Percentiles rank a stretch among this genome's conserved stretches.
Evolutionary conservation across 2,888 invertebrate genomes (phyloP).

Genomic region (Loripinus fragilis): DNA sequence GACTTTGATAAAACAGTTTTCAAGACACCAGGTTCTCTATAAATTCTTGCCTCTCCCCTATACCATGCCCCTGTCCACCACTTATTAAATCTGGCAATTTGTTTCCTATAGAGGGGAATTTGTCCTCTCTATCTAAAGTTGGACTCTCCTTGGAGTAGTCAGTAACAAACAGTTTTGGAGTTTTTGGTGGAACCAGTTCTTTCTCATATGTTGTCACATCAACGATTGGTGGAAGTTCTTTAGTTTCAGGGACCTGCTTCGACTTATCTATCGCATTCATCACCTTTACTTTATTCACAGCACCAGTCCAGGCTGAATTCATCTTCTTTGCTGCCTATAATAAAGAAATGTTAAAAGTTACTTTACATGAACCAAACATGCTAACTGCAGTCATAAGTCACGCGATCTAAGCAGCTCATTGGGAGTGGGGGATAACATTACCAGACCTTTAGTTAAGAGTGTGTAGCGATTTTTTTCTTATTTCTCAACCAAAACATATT

Average conservation of each 20-base stretch:
- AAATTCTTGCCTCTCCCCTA: constrained; percentile 8
- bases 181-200: neutral
- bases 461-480: too few species aligned
- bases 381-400: too few species aligned
- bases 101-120: neutral
- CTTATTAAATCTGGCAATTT: neutral
- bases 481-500: too few species aligned
- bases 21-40: neutral
- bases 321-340: constrained; percentile 38
- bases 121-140: neutral
- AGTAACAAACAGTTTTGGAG: neutral
- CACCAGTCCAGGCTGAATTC: constrained; percentile 34
- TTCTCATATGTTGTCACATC: neutral
- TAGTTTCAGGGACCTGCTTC: neutral
- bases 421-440: too few species aligned
- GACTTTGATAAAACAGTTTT: too few species aligned
- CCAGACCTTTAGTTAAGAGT: too few species aligned
- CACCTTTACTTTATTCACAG: constrained; percentile 41
- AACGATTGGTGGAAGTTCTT: neutral
- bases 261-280: neutral
- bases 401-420: too few species aligned
- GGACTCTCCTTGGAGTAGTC: neutral
- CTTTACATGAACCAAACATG: too few species aligned
- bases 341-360: too few species aligned
- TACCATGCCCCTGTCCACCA: neutral